Conservation (phyloP, 1,140 invertebrate genomes). For the Drosophila sucinea region DNA sequence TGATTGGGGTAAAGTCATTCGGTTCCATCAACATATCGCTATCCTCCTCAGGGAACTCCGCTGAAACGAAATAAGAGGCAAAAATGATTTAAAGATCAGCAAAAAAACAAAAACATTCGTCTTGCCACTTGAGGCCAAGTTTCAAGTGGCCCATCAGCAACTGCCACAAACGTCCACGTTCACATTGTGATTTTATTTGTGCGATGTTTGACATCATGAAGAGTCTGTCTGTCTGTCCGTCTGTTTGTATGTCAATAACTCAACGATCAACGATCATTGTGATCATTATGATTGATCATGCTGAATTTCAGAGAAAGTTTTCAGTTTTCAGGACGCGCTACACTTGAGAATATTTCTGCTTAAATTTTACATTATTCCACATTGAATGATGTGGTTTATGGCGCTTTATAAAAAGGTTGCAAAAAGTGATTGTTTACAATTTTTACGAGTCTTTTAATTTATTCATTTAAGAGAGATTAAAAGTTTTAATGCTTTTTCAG, state of each 20-base stretch:
- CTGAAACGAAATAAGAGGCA: constrained; percentile 49
- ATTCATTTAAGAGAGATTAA: too few species aligned
- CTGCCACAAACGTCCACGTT: background rate
- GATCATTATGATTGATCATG: background rate
- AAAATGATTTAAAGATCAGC: constrained; percentile 15
- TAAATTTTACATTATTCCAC: background rate
- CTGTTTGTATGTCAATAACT: too few species aligned
- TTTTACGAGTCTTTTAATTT: too few species aligned
- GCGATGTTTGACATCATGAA: constrained; percentile 23
- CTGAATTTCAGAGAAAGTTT: background rate
- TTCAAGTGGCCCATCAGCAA: background rate
- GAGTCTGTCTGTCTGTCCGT: too few species aligned
- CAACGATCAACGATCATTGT: background rate
- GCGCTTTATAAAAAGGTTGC: too few species aligned
- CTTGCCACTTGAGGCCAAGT: constrained; percentile 5
- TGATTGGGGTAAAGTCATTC: constrained; percentile 75
- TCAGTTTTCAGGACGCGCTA: background rate
- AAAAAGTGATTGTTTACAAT: too few species aligned
- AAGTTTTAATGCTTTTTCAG: too few species aligned
- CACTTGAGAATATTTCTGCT: background rate
- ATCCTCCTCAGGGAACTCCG: constrained; percentile 78
- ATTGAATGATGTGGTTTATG: too few species aligned
- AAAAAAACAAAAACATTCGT: constrained; percentile 1
- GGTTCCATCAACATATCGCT: constrained; percentile 82
- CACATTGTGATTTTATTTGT: constrained; percentile 2